Evolutionary conservation across 2,888 invertebrate species (phyloP).

Genomic region (Lamellibrachia columna): DNA sequence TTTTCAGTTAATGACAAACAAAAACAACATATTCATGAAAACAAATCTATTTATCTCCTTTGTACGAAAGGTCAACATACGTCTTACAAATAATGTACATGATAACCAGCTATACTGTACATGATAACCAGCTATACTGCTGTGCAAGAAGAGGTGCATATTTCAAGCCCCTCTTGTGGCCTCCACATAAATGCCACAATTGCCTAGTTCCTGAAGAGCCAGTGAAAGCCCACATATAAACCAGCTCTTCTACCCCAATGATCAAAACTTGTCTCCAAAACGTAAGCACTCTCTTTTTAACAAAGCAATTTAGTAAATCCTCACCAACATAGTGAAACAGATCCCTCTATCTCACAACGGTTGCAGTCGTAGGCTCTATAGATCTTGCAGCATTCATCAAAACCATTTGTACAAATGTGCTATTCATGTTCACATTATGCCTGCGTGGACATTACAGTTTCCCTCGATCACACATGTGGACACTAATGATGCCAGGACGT

Average conservation of each 20-base stretch:
- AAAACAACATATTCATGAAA: slow-evolving; percentile 10
- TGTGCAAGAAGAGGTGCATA: slow-evolving; percentile 12
- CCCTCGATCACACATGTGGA: background rate
- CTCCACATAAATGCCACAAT: slow-evolving; percentile 16
- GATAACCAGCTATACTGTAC: slow-evolving; percentile 7
- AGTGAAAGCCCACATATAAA: background rate
- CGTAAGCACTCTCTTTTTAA: slow-evolving; percentile 3
- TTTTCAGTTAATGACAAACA: background rate
- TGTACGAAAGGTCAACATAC: slow-evolving; percentile 16
- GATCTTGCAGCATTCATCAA: background rate
- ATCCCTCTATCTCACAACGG: background rate
- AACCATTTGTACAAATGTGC: background rate
- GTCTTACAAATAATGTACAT: slow-evolving; percentile 16
- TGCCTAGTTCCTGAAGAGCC: slow-evolving; percentile 3
- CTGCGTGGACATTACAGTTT: background rate
- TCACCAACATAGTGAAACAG: background rate
- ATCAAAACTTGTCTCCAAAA: background rate
- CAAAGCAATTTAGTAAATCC: background rate
- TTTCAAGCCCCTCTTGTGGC: background rate
- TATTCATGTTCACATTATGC: background rate
- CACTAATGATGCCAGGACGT: background rate
- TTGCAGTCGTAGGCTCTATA: slow-evolving; percentile 4
- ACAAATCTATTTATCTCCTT: slow-evolving; percentile 16
- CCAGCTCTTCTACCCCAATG: background rate
- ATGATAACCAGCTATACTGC: slow-evolving; percentile 16